phyloP scores from a whole-genome alignment of 2,113 vertebrate species.

The Dromas ardeola region DNA sequence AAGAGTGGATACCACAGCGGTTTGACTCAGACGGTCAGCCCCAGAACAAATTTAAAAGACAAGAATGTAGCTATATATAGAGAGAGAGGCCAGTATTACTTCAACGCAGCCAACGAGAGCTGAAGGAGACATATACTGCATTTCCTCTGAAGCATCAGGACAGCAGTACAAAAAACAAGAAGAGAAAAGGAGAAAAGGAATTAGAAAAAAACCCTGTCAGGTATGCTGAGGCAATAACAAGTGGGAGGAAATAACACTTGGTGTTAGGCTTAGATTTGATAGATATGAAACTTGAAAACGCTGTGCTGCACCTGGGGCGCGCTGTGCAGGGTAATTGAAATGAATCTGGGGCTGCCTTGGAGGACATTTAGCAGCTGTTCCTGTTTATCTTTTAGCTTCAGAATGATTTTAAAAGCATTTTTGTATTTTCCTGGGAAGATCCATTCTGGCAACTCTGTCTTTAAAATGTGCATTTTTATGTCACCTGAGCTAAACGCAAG shows the following conservation, averaged over 20 bases:
- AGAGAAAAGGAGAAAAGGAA: constrained; percentile 10
- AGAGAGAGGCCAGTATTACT: neutral
- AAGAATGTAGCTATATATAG: neutral
- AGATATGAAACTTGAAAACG: constrained; percentile 66
- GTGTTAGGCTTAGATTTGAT: constrained; percentile 41
- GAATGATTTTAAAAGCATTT: constrained; percentile 61
- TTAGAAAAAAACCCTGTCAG: constrained; percentile 35
- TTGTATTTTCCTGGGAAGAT: constrained; percentile 69
- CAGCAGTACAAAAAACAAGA: neutral
- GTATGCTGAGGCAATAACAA: constrained; percentile 50
- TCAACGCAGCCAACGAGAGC: neutral
- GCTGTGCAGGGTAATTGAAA: constrained; percentile 65
- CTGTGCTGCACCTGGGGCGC: constrained; percentile 59
- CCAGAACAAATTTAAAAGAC: neutral
- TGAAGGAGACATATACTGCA: neutral
- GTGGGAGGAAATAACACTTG: constrained; percentile 44
- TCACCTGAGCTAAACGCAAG: constrained; percentile 36
- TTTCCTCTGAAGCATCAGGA: neutral
- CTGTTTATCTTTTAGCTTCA: constrained; percentile 70
- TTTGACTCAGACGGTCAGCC: neutral
- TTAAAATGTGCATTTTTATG: constrained; percentile 67
- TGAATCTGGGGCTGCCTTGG: constrained; percentile 57
- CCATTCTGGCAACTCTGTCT: constrained; percentile 47
- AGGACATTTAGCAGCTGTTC: constrained; percentile 76
- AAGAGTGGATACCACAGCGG: neutral